Evolutionary conservation across 2,888 invertebrate genomes (phyloP).

Genomic region (Euspilapteryx auroguttella): DNA sequence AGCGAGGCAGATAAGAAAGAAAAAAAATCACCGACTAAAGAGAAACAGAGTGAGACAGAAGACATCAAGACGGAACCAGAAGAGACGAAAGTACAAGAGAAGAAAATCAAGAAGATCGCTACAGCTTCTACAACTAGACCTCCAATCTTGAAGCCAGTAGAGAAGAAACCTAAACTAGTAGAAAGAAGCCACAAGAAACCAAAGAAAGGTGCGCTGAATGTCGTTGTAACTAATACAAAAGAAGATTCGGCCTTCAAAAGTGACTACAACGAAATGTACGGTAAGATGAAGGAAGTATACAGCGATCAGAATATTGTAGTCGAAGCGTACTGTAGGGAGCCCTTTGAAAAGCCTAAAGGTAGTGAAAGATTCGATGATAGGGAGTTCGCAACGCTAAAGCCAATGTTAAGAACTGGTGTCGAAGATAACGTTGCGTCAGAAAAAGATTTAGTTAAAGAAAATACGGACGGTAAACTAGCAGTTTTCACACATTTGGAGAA

Average conservation of each 20-base stretch:
- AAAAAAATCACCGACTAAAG: slow-evolving; percentile 13
- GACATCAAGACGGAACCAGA: neutral
- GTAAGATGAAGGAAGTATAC: slow-evolving; percentile 28
- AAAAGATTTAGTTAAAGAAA: too few relatives aligned
- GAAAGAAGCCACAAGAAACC: too few relatives aligned
- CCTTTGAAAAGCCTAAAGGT: neutral
- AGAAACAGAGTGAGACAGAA: slow-evolving; percentile 4
- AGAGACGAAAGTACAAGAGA: too few relatives aligned
- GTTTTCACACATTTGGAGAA: slow-evolving; percentile 32
- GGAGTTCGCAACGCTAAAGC: slow-evolving; percentile 22
- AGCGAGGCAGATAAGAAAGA: slow-evolving; percentile 17
- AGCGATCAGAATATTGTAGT: neutral
- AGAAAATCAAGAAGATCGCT: slow-evolving; percentile 7
- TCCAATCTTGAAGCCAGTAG: neutral
- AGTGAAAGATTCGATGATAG: slow-evolving; percentile 17
- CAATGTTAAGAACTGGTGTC: slow-evolving; percentile 17
- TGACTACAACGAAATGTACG: too few relatives aligned
- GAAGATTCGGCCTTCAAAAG: too few relatives aligned
- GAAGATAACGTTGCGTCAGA: too few relatives aligned
- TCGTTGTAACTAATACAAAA: slow-evolving; percentile 21
- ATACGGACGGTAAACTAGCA: slow-evolving; percentile 38
- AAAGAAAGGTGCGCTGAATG: slow-evolving; percentile 25
- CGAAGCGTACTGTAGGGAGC: slow-evolving; percentile 10
- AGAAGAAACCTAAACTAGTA: slow-evolving; percentile 3
- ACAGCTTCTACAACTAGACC: neutral